A percentile compares a stretch with the other conserved stretches of the same genome.
phyloP scores from a whole-genome alignment of 92 coral and sea anemone genomes.

The Isaurus tuberculatus region DNA sequence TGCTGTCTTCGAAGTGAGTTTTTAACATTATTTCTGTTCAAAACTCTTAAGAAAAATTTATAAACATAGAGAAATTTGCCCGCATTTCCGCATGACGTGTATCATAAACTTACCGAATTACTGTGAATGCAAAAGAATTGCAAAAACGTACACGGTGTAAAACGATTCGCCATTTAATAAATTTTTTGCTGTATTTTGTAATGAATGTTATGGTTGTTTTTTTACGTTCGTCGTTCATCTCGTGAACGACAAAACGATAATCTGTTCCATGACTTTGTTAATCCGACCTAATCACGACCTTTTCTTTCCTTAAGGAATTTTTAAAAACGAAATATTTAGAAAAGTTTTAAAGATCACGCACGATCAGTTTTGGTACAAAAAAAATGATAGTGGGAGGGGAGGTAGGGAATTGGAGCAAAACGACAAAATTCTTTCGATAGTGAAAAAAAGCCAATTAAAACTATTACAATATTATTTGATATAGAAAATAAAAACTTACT shows the following conservation, averaged over 20 bases:
- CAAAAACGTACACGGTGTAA: not conserved
- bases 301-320: too few relatives aligned
- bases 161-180: not conserved
- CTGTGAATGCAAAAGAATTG: not conserved
- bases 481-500: not conserved
- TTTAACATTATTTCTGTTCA: not conserved
- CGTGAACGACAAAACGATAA: not conserved
- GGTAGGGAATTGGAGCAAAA: too few relatives aligned
- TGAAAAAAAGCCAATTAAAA: too few relatives aligned
- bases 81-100: not conserved
- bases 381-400: not conserved
- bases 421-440: too few relatives aligned
- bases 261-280: not conserved
- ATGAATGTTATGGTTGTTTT: not conserved
- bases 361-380: not conserved
- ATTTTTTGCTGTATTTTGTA: not conserved
- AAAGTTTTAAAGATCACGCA: not conserved
- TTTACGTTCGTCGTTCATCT: not conserved
- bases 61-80: not conserved
- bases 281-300: not conserved
- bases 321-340: not conserved
- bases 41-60: not conserved
- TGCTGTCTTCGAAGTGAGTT: not conserved
- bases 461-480: too few relatives aligned
- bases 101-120: not conserved